Percentiles rank a stretch among this genome's conserved stretches.
Conservation (phyloP, 2,113 vertebrate genomes). For the Cromileptes altivelis region DNA sequence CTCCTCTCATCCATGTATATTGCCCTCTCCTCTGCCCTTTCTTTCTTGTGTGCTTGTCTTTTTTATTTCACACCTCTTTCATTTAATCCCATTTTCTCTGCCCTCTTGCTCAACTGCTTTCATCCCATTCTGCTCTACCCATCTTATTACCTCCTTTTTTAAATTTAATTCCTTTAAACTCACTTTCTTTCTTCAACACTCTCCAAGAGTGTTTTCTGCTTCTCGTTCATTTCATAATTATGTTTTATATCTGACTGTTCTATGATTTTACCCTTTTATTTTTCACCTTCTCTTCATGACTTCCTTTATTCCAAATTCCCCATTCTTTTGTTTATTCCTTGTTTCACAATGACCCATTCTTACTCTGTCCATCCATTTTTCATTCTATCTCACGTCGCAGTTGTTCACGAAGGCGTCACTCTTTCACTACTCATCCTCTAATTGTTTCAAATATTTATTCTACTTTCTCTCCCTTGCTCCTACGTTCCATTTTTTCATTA, state of each 20-base stretch:
- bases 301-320: neutral
- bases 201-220: neutral
- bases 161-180: slow-evolving; percentile 33
- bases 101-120: slow-evolving; percentile 46
- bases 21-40: slow-evolving; percentile 4
- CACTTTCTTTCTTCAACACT: neutral
- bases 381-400: neutral
- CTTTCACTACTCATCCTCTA: neutral
- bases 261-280: neutral
- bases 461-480: neutral
- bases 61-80: slow-evolving; percentile 62
- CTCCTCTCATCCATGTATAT: slow-evolving; percentile 48
- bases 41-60: slow-evolving; percentile 6
- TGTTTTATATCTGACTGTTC: neutral
- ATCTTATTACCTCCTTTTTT: neutral
- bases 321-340: neutral
- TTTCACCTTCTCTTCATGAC: neutral
- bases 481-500: neutral
- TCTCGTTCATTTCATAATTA: neutral
- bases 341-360: neutral
- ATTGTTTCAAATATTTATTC: no score
- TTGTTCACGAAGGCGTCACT: no score
- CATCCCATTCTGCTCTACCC: slow-evolving; percentile 30
- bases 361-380: neutral
- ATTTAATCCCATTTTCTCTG: slow-evolving; percentile 63